Percentiles rank a stretch among this genome's conserved stretches.
phyloP scores from a whole-genome alignment of 2,113 vertebrate species.

The Phoxinus phoxinus region DNA sequence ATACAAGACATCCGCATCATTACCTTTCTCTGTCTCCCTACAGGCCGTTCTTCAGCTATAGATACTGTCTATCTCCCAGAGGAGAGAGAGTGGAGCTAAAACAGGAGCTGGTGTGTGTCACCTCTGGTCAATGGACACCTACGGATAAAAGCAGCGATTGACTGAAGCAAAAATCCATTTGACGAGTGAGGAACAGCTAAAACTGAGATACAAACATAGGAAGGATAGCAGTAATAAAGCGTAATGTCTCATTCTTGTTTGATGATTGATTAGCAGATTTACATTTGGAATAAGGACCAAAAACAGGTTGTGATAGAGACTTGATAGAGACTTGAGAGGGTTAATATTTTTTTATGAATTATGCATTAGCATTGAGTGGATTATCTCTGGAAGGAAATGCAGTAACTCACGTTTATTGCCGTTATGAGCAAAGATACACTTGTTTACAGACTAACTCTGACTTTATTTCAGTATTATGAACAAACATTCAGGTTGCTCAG shows the following conservation, averaged over 20 bases:
- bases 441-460: not conserved
- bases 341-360: slow-evolving; percentile 6
- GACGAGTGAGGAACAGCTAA: not conserved
- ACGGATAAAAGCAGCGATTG: slow-evolving; percentile 30
- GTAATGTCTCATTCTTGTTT: not conserved
- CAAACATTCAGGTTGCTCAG: not conserved
- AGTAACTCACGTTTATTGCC: not conserved
- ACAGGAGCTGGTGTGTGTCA: slow-evolving; percentile 34
- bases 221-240: not conserved
- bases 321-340: not conserved
- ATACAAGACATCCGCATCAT: slow-evolving; percentile 52
- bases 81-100: slow-evolving; percentile 28
- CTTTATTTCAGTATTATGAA: not conserved
- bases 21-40: slow-evolving; percentile 45
- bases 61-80: slow-evolving; percentile 28
- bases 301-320: not conserved
- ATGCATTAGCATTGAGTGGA: slow-evolving; percentile 14
- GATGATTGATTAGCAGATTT: slow-evolving; percentile 5
- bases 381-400: not conserved
- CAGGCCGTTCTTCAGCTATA: slow-evolving; percentile 41
- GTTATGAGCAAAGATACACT: slow-evolving; percentile 15
- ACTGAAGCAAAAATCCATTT: slow-evolving; percentile 41
- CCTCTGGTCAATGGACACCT: slow-evolving; percentile 36
- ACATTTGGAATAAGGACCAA: not conserved
- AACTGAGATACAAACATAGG: not conserved